These are phyloP conservation scores for Eueremaeus valkanovi DNA, from an alignment of 2,888 invertebrate species.

Conservation along the genomic window DNA sequence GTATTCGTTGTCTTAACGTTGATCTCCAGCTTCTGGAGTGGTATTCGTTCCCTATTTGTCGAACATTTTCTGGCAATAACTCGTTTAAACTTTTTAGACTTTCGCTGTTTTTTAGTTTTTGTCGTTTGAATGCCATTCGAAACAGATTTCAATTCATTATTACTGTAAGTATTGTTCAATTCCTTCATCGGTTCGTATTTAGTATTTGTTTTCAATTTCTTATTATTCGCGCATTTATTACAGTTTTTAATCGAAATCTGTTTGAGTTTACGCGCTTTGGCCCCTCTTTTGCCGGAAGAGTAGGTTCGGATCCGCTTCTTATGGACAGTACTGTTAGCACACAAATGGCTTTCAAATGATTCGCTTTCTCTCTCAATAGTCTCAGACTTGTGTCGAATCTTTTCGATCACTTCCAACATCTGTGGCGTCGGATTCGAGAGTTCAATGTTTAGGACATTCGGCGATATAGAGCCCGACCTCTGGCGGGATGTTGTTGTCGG, in stretches of 20 bases:
- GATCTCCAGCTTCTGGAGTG: background rate
- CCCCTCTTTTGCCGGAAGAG: background rate
- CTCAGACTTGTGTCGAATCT: conserved; percentile 20
- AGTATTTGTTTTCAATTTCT: background rate
- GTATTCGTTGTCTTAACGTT: background rate
- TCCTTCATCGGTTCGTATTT: background rate
- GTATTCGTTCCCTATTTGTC: conserved; percentile 15
- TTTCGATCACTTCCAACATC: conserved; percentile 21
- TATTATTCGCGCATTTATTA: background rate
- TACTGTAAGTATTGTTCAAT: background rate
- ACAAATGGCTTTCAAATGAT: background rate
- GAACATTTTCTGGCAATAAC: background rate
- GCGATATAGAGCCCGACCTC: conserved; percentile 14
- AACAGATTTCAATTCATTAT: background rate
- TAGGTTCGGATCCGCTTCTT: background rate
- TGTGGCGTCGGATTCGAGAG: conserved; percentile 30
- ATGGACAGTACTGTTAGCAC: background rate
- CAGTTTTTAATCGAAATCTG: background rate
- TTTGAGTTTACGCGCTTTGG: background rate
- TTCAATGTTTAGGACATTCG: background rate
- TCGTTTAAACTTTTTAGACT: conserved; percentile 5
- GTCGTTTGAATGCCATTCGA: background rate
- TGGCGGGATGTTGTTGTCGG: background rate
- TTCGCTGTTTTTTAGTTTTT: background rate
- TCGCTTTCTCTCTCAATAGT: background rate